Evolutionary conservation across 2,888 invertebrate species (phyloP), one percentile per base, ranked within the genome.

Genomic region (Calliopum simillimum): DNA sequence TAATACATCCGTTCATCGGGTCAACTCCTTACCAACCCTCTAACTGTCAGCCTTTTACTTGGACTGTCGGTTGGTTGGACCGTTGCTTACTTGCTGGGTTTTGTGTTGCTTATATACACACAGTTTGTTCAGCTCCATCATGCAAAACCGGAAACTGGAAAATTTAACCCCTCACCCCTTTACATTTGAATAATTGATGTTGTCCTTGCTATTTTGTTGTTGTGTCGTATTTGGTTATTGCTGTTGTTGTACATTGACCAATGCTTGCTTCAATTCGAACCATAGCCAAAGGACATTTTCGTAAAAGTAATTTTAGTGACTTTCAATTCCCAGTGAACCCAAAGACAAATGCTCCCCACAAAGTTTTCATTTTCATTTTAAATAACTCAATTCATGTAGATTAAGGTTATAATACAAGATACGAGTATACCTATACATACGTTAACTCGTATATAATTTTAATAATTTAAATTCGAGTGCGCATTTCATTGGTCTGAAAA

Each of bases 301-400:
- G 44, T 8, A 41, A 44, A 19, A 61, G 44, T 44, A 61, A 61
- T 44, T 43, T 41, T 23, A 61, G 23, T 19, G 23, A 56, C 61
- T 44, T 43, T 44, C n/a, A 59, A 43, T 61, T 43, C 61, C 43
- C 61, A 61, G 43, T 23, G 61, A 61, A 19, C 61, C 55, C 25
- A 12, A 33, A 33, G 33, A 33, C 33, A 33, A 33, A 19, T 51
- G 51, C 11, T 51, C 21, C 21, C 21, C 19, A 19, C 51, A 51
- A 13, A 51, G 21, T 51, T 14, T 16, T 51, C 16, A 51, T 14
- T 14, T 51, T 47, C 16, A 16, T 51, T 51, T 51, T 5, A 51
- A 51, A 16, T 51, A 11, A 19, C 21, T 51, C 19, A 16, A 51
- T n/a, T 51, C 51, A 51, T 51, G 21, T 19, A 51, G 3, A 51